These are phyloP conservation scores for Malthinus flaveolus DNA, from an alignment of 2,888 invertebrate species.

Conservation along the genomic window DNA sequence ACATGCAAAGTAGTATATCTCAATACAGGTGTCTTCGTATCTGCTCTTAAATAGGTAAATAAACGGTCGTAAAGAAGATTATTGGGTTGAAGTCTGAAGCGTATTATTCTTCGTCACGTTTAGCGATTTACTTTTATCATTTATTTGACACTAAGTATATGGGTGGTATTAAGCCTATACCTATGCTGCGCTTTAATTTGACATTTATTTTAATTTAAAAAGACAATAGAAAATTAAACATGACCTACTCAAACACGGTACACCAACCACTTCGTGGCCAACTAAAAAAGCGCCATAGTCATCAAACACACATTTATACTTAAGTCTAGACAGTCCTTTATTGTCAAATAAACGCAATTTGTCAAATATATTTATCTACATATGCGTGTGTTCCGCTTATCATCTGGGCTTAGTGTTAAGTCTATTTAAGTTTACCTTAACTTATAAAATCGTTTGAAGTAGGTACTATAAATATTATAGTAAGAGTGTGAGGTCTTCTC, in stretches of 20 bases:
- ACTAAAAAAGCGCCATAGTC: neutral
- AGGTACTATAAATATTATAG: constrained; percentile 34
- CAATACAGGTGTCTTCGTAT: constrained; percentile 9
- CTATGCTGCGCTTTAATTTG: constrained; percentile 1
- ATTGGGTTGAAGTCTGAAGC: constrained; percentile 20
- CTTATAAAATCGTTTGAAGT: constrained; percentile 31
- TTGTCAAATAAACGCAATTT: too few relatives aligned
- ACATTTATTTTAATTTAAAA: neutral
- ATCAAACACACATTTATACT: neutral
- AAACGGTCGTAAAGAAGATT: constrained; percentile 20
- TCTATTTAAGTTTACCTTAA: constrained; percentile 28
- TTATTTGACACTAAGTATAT: constrained; percentile 24
- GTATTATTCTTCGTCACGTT: constrained; percentile 29
- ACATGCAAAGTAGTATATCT: neutral
- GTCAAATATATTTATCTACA: too few relatives aligned
- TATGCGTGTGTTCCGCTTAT: constrained; percentile 36
- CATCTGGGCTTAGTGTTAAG: constrained; percentile 30
- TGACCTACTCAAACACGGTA: too few relatives aligned
- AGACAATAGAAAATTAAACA: too few relatives aligned
- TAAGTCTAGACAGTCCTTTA: neutral
- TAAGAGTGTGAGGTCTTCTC: constrained; percentile 33
- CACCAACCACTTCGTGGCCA: too few relatives aligned
- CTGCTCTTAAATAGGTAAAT: constrained; percentile 19
- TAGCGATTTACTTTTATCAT: constrained; percentile 23
- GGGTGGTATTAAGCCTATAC: constrained; percentile 3